phyloP scores from a whole-genome alignment of 2,113 vertebrate genomes.

The Sigmodon hispidus region DNA sequence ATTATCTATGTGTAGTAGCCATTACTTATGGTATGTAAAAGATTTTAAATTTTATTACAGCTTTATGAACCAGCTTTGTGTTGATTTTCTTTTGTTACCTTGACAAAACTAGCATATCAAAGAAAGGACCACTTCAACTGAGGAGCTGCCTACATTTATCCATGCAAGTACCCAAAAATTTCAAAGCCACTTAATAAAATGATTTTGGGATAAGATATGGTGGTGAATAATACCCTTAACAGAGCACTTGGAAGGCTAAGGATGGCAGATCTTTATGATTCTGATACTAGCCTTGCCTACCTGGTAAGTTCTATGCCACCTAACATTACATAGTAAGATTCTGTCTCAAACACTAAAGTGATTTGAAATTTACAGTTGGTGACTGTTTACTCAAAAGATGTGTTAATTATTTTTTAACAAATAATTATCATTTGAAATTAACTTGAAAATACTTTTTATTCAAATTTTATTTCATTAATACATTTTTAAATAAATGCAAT shows the following conservation, averaged over 20 bases:
- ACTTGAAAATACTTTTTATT: neutral
- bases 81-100: neutral
- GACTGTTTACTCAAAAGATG: neutral
- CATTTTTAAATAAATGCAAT: neutral
- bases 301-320: neutral
- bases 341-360: neutral
- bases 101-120: neutral
- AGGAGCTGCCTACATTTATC: neutral
- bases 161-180: neutral
- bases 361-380: neutral
- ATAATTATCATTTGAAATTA: neutral
- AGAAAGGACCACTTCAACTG: neutral
- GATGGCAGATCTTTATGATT: neutral
- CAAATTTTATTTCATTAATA: neutral
- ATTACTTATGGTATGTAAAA: neutral
- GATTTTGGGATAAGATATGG: neutral
- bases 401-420: neutral
- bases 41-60: neutral
- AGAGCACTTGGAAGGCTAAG: neutral
- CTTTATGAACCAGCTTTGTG: neutral
- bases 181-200: neutral
- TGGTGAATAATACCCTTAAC: neutral
- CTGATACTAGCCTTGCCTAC: neutral
- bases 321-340: neutral
- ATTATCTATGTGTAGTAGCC: neutral